Evolutionary conservation across 2,113 vertebrate genomes (phyloP).

Genomic region (Myodes glareolus): DNA sequence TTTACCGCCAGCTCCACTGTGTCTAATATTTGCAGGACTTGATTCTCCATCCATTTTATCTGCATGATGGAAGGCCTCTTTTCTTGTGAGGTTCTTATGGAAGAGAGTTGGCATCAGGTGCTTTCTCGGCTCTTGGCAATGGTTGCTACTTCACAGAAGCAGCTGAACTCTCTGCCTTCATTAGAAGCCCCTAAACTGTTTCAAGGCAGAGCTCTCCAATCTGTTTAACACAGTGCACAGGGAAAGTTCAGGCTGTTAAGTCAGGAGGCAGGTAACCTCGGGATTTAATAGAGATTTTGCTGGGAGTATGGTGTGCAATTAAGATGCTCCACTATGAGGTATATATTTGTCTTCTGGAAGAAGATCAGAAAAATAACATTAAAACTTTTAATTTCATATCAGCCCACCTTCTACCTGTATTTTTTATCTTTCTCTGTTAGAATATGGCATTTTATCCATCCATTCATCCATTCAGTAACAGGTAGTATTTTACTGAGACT

Average conservation of each 20-base stretch:
- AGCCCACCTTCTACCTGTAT: not conserved
- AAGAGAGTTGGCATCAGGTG: not conserved
- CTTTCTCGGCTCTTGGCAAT: not conserved
- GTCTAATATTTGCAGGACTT: not conserved
- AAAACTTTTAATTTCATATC: not conserved
- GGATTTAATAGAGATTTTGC: conserved; percentile 13
- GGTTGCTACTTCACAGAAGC: not conserved
- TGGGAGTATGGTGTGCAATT: not conserved
- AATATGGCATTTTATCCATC: not conserved
- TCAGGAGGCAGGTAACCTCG: not conserved
- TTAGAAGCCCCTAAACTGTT: not conserved
- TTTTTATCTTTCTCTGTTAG: conserved; percentile 22
- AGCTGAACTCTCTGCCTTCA: not conserved
- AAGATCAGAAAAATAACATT: conserved; percentile 26
- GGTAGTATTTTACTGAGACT: not conserved
- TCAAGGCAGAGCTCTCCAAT: not conserved
- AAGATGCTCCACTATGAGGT: not conserved
- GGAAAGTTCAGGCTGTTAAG: not conserved
- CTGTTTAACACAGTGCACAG: not conserved
- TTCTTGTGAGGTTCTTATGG: not conserved
- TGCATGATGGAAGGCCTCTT: not conserved
- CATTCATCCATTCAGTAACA: not conserved
- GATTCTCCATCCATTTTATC: not conserved
- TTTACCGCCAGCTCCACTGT: not conserved
- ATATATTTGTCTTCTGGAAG: conserved; percentile 19